A percentile compares a stretch with the other conserved stretches of the same genome.
Evolutionary conservation across 2,113 vertebrate genomes (phyloP).

Genomic region (Pomatorhinus ruficollis): DNA sequence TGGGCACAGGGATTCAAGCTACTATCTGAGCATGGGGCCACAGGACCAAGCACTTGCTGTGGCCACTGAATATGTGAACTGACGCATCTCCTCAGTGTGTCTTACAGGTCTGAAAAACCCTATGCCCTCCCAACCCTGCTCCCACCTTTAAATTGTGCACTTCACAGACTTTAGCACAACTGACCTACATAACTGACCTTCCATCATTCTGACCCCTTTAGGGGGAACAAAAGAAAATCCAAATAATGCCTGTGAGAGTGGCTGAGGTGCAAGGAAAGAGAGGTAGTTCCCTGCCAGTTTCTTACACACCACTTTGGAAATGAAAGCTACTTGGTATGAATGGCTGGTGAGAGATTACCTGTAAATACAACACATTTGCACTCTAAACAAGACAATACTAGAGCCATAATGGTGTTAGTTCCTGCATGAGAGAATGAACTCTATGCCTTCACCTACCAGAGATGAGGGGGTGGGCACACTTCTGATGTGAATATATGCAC

Average conservation of each 20-base stretch:
- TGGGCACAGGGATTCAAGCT: background rate
- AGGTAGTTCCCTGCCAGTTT: background rate
- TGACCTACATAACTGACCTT: background rate
- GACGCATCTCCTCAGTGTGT: background rate
- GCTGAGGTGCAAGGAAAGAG: background rate
- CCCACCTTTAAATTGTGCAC: background rate
- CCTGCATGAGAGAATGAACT: background rate
- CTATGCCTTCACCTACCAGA: background rate
- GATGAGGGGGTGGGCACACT: background rate
- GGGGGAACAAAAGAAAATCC: background rate
- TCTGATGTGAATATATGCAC: background rate
- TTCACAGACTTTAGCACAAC: background rate
- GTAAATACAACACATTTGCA: background rate
- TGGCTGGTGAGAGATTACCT: background rate
- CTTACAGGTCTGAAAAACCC: background rate
- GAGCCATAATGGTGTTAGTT: background rate
- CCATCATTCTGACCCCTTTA: background rate
- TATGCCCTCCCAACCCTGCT: background rate
- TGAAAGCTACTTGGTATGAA: background rate
- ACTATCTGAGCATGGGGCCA: accelerated
- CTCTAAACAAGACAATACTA: background rate
- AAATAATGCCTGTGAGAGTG: background rate
- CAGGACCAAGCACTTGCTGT: background rate
- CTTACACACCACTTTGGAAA: background rate
- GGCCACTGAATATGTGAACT: background rate